A percentile compares a stretch with the other conserved stretches of the same genome.
Evolutionary conservation across 2,888 invertebrate genomes (phyloP).

Genomic region (Subacronicta megacephala): DNA sequence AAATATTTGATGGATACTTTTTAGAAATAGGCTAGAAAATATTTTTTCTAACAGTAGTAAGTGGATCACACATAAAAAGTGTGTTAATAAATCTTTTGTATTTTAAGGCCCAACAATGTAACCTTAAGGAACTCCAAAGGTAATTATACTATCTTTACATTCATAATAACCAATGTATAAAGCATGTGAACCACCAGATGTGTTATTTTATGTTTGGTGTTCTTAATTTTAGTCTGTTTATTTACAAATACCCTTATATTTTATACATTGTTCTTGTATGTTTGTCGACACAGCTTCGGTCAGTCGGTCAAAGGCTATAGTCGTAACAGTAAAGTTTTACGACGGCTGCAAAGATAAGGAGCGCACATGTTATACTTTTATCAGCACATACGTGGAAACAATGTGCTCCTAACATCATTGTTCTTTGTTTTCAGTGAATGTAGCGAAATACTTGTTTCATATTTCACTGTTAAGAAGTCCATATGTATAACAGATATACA

Average conservation of each 20-base stretch:
- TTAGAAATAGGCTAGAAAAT: too few relatives aligned
- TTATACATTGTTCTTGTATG: constrained; percentile 11
- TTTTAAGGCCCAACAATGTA: neutral
- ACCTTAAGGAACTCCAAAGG: constrained; percentile 1
- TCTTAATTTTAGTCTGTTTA: neutral
- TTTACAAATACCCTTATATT: constrained; percentile 8
- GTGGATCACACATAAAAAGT: too few relatives aligned
- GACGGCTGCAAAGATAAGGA: constrained; percentile 48
- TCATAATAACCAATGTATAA: too few relatives aligned
- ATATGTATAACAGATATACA: too few relatives aligned
- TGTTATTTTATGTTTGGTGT: neutral
- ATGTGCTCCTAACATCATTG: constrained; percentile 43
- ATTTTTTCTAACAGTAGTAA: too few relatives aligned
- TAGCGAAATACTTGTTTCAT: neutral
- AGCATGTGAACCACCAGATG: neutral
- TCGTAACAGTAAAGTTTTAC: constrained; percentile 47
- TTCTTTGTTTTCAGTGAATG: constrained; percentile 11
- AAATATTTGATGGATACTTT: too few relatives aligned
- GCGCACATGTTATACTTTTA: constrained; percentile 45
- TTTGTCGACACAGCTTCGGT: constrained; percentile 34
- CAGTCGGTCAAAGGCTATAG: constrained; percentile 44
- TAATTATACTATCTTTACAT: neutral
- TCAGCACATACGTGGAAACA: constrained; percentile 40
- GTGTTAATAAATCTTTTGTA: too few relatives aligned
- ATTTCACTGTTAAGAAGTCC: too few relatives aligned